phyloP scores from a whole-genome alignment of 2,113 vertebrate species.

The Nothoprocta pentlandii region DNA sequence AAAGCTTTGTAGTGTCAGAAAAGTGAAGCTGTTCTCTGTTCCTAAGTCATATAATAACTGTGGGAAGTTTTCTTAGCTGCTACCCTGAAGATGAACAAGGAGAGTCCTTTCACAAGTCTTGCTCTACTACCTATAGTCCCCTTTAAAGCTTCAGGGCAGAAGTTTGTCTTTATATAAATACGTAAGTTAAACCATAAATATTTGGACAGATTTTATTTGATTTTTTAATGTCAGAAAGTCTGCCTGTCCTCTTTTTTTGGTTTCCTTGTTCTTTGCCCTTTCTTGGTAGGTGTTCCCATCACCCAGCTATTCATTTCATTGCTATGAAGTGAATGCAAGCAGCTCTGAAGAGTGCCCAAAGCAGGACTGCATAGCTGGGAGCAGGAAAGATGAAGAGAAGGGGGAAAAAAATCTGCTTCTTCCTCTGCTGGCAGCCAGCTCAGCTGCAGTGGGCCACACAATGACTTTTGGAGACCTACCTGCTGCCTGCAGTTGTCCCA shows the following conservation, averaged over 20 bases:
- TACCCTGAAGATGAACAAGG: not conserved
- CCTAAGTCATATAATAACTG: not conserved
- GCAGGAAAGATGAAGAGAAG: not conserved
- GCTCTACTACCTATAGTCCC: not conserved
- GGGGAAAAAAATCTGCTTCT: not conserved
- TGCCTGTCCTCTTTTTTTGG: not conserved
- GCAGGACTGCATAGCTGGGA: not conserved
- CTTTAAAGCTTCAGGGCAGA: slow-evolving; percentile 9
- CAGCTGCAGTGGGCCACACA: not conserved
- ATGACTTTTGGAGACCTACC: not conserved
- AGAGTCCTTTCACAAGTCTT: not conserved
- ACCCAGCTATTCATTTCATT: not conserved
- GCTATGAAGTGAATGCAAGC: not conserved
- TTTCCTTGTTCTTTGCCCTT: not conserved
- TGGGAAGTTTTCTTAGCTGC: not conserved
- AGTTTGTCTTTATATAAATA: slow-evolving; percentile 8
- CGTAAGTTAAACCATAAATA: slow-evolving; percentile 41
- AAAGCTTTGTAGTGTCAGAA: slow-evolving; percentile 29
- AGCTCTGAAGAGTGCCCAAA: not conserved
- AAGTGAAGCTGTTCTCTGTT: not conserved
- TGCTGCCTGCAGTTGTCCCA: not conserved
- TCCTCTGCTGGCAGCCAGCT: not conserved
- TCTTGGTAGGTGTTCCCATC: not conserved
- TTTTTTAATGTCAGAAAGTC: not conserved
- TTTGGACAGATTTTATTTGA: not conserved